Percentiles rank a stretch among this genome's conserved stretches.
Evolutionary conservation across 1,140 invertebrate genomes (phyloP).

Genomic region (Mamestra configurata): DNA sequence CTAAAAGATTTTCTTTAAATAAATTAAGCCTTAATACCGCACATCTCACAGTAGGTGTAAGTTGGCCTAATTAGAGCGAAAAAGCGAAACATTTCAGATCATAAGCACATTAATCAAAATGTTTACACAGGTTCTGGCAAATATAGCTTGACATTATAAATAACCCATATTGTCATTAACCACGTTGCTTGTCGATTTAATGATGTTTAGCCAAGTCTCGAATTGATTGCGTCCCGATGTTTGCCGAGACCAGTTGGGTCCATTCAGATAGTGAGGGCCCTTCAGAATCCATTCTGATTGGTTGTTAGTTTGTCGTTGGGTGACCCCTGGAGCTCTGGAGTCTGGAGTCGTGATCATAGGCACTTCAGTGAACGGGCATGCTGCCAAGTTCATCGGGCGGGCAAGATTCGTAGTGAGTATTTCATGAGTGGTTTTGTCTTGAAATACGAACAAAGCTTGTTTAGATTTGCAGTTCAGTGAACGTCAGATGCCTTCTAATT

Average conservation of each 20-base stretch:
- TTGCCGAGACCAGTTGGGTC: slow-evolving; percentile 42
- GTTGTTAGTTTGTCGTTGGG: slow-evolving; percentile 38
- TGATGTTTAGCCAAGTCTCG: slow-evolving; percentile 48
- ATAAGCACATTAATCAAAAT: no score
- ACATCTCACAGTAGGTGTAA: no score
- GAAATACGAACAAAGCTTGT: not conserved
- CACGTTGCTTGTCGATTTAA: slow-evolving; percentile 45
- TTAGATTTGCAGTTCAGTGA: not conserved
- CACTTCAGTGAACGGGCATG: slow-evolving; percentile 1
- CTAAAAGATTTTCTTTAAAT: no score
- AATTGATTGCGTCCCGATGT: slow-evolving; percentile 51
- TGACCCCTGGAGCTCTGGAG: slow-evolving; percentile 14
- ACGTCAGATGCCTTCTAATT: not conserved
- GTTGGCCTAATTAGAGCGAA: no score
- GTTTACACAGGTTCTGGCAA: no score
- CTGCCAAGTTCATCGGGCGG: not conserved
- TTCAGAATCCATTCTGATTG: slow-evolving; percentile 16
- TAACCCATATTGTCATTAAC: slow-evolving; percentile 33
- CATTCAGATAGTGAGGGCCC: slow-evolving; percentile 25
- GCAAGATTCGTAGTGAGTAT: not conserved
- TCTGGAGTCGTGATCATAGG: not conserved
- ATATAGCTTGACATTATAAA: not conserved
- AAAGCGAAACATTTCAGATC: no score
- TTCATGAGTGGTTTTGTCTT: not conserved
- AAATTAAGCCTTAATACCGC: no score